phyloP scores from a whole-genome alignment of 37 sponge, comb jelly and placozoan species.

The Sycon ciliatum region DNA sequence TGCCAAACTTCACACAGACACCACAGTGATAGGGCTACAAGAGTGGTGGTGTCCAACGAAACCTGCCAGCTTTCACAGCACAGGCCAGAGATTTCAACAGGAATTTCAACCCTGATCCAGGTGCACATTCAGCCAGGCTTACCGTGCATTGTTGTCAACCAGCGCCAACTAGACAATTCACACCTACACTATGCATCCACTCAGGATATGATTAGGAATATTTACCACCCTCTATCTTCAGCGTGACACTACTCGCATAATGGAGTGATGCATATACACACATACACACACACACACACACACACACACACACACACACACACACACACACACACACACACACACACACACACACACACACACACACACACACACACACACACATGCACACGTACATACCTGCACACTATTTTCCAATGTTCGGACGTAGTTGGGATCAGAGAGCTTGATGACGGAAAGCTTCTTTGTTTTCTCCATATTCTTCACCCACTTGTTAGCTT shows the following conservation, averaged over 20 bases:
- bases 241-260: not conserved
- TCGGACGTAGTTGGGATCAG: slow-evolving; percentile 92
- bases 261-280: not conserved
- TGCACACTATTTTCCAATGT: slow-evolving; percentile 96
- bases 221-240: no score
- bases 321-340: slow-evolving; percentile 18
- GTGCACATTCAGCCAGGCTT: no score
- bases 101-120: no score
- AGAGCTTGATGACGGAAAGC: slow-evolving; percentile 84
- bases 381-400: not conserved
- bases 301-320: slow-evolving; percentile 23
- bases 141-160: no score
- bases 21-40: no score
- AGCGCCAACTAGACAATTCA: no score
- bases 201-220: no score
- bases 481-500: slow-evolving; percentile 99
- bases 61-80: no score
- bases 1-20: no score
- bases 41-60: no score
- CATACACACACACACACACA: not conserved
- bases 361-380: slow-evolving; percentile 8
- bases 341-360: slow-evolving; percentile 25
- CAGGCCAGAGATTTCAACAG: no score
- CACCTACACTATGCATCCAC: no score
- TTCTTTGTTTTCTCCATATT: slow-evolving; percentile 91